Conservation (phyloP, 2,113 vertebrate species). For the Sakesphorus luctuosus region DNA sequence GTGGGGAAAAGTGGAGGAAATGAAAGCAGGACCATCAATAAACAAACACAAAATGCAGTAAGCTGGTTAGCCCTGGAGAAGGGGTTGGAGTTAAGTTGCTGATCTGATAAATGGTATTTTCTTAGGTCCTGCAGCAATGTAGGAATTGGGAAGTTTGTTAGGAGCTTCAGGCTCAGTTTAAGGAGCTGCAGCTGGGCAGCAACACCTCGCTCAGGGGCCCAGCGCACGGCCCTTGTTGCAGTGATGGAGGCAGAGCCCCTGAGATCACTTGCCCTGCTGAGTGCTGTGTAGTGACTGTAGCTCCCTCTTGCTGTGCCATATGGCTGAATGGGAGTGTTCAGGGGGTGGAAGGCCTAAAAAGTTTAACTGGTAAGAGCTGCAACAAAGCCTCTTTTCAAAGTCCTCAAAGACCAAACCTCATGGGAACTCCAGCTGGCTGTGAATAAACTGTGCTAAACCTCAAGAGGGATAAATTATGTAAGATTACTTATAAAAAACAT, state of each 20-base stretch:
- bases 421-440: neutral
- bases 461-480: neutral
- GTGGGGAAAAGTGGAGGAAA: neutral
- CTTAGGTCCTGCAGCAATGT: fast-evolving
- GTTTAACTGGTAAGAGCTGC: neutral
- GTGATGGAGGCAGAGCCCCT: neutral
- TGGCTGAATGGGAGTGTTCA: neutral
- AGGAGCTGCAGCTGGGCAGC: neutral
- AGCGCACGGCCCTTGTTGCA: neutral
- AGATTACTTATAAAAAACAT: neutral
- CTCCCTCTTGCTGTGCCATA: fast-evolving
- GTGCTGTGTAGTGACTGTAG: neutral
- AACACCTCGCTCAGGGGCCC: neutral
- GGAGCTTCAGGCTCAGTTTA: neutral
- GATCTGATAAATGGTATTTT: neutral
- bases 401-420: fast-evolving
- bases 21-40: neutral
- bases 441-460: neutral
- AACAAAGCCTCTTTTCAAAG: neutral
- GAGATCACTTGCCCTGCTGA: neutral
- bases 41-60: neutral
- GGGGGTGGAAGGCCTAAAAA: neutral
- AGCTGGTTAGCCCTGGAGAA: neutral
- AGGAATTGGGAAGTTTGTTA: neutral
- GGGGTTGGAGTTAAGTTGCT: neutral